Evolutionary conservation across 2,888 invertebrate species (phyloP), one percentile per base, ranked within the genome.

Genomic region (Agonopterix arenella): DNA sequence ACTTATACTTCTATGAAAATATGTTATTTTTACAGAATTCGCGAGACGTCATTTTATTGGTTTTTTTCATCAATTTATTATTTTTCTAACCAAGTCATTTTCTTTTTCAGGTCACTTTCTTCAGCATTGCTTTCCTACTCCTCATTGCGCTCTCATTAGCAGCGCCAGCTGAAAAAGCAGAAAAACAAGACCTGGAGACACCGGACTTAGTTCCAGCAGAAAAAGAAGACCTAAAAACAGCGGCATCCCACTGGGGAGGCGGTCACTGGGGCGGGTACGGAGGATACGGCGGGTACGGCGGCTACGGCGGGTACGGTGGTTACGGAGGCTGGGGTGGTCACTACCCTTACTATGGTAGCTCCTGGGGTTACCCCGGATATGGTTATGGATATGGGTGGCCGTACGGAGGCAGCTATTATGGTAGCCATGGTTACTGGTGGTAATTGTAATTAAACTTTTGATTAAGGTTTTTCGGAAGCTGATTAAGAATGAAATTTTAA

Each of bases 171-270:
- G 77, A 79, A 46, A 63, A 68, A 11, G 63, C 56, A 1, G 63
- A 68, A 50, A 50, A 51, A 11, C 46, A 18, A 28, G 28, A 11
- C 40, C 9, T 57, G 11, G 57, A 67, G 45, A 58, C 65, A 9
- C 54, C 64, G 43, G 79, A 80, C 46, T 50, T 77, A 8, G 68
- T 60, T 3, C 62, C 73, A 4, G 62, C 73, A 2, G 81, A 79
- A 2, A 79, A 82, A 13, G 84, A 80, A 10, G 89, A 89, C 55
- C 64, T 89, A 1, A 82, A 86, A 54, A 73, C 86, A 0, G 84
- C 84, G 0, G 89, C 89, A 0, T 77, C 88, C 0, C 80, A 80
- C 51, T 88, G 80, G 72, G 81, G 81, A 0, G 64, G 65, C 0
- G 28, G 28, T 28, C 50, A 53, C 28, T 59, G 53, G 47, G 61